phyloP scores from a whole-genome alignment of 2,797 vertebrate species.

The Onychomys arenicola region DNA sequence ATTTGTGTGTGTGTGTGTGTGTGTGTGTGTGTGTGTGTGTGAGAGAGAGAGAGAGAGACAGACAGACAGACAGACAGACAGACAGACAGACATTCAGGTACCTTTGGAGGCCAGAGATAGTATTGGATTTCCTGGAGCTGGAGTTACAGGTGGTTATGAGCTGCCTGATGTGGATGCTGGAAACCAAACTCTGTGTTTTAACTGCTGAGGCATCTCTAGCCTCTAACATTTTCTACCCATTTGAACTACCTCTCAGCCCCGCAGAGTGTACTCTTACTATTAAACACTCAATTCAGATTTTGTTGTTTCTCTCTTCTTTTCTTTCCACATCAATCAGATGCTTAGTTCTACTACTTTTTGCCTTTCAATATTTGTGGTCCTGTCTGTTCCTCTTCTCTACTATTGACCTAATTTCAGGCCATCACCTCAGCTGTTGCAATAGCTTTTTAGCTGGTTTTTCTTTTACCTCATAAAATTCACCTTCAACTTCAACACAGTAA shows the following conservation, averaged over 20 bases:
- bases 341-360: background rate
- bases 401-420: background rate
- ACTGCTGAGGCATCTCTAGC: background rate
- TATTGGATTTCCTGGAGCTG: background rate
- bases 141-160: background rate
- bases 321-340: background rate
- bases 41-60: no score
- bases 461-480: background rate
- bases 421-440: background rate
- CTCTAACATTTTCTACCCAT: background rate
- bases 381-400: background rate
- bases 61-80: no score
- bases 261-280: background rate
- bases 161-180: no score
- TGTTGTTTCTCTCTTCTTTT: background rate
- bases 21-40: background rate
- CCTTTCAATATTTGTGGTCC: background rate
- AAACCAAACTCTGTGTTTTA: background rate
- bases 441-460: background rate
- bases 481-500: background rate
- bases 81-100: background rate
- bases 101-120: background rate
- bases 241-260: background rate
- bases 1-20: background rate
- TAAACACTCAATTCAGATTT: background rate